A percentile compares a stretch with the other conserved stretches of the same genome.
Evolutionary conservation across 1,140 invertebrate genomes (phyloP).

Genomic region (Ooceraea biroi): DNA sequence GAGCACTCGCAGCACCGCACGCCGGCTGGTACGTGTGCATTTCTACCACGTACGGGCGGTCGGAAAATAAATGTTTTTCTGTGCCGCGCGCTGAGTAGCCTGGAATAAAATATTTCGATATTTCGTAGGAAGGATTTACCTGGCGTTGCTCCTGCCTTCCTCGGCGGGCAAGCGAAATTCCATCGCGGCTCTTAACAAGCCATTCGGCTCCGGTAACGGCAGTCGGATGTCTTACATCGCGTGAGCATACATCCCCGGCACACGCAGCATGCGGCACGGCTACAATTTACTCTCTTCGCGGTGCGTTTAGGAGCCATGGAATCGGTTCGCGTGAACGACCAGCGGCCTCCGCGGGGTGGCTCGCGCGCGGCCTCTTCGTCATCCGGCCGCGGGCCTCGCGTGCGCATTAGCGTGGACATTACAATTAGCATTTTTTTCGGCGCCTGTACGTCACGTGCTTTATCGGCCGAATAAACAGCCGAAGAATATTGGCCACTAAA

Average conservation of each 20-base stretch:
- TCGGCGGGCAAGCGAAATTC: slow-evolving; percentile 21
- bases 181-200: slow-evolving; percentile 17
- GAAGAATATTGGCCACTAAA: slow-evolving; percentile 64
- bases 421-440: slow-evolving; percentile 71
- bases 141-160: neutral
- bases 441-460: slow-evolving; percentile 60
- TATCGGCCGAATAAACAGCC: slow-evolving; percentile 71
- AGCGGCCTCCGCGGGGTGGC: slow-evolving; percentile 68
- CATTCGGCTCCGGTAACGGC: neutral
- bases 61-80: slow-evolving; percentile 18
- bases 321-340: slow-evolving; percentile 69
- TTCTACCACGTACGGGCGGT: neutral
- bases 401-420: slow-evolving; percentile 66
- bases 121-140: slow-evolving; percentile 1
- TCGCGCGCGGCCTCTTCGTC: slow-evolving; percentile 45
- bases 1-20: neutral
- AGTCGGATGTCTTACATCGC: slow-evolving; percentile 13
- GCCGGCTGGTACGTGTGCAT: neutral
- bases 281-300: slow-evolving; percentile 66
- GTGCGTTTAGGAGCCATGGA: slow-evolving; percentile 68
- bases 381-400: neutral
- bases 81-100: too few relatives aligned
- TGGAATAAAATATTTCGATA: neutral
- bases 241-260: slow-evolving; percentile 9
- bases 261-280: slow-evolving; percentile 65